Conservation (phyloP, 37 sponge, comb jelly and placozoan genomes). For the Hormiphora californensis region DNA sequence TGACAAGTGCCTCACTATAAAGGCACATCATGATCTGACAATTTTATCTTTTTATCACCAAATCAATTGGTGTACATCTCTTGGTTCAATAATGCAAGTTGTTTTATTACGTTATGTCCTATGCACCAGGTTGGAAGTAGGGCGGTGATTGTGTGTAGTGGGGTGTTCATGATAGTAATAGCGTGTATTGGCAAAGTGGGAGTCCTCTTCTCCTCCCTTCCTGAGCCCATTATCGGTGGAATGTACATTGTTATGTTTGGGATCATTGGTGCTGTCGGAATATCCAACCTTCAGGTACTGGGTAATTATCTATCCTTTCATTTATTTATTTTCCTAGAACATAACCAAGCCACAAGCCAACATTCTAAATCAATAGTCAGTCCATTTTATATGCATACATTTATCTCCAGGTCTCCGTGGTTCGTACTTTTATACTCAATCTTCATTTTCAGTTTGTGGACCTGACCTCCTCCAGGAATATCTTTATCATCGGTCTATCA, state of each 20-base stretch:
- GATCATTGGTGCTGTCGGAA: constrained; percentile 48
- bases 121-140: constrained; percentile 47
- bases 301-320: too few relatives aligned
- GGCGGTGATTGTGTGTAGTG: constrained; percentile 26
- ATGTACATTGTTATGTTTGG: constrained; percentile 56
- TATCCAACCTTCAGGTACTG: constrained; percentile 39
- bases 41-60: too few relatives aligned
- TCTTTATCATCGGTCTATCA: constrained; percentile 52
- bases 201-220: constrained; percentile 43
- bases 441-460: constrained; percentile 31
- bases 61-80: too few relatives aligned
- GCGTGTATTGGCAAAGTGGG: constrained; percentile 36
- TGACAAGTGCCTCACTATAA: too few relatives aligned
- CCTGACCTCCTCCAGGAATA: constrained; percentile 35
- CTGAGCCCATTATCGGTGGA: constrained; percentile 44
- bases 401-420: too few relatives aligned
- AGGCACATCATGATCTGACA: too few relatives aligned
- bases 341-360: too few relatives aligned
- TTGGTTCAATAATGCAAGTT: too few relatives aligned
- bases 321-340: too few relatives aligned
- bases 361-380: too few relatives aligned
- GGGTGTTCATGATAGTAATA: constrained; percentile 21
- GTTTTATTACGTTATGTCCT: neutral
- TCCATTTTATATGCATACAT: too few relatives aligned
- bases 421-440: too few relatives aligned